Conservation (phyloP, 2,888 invertebrate species). For the Octodonta nipae region DNA sequence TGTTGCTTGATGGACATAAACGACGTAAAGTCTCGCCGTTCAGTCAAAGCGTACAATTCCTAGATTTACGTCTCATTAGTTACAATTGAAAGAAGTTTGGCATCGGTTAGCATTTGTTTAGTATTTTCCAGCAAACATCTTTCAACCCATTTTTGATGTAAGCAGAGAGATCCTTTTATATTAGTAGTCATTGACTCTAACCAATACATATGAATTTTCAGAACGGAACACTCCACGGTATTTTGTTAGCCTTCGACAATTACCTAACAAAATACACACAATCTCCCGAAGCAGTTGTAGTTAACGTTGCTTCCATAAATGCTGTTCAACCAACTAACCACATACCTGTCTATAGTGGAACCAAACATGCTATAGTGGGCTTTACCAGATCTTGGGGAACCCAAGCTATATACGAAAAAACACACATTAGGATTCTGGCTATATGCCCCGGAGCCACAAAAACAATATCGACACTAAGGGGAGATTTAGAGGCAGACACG, state of each 20-base stretch:
- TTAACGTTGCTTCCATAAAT: slow-evolving; percentile 10
- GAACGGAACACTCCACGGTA: background rate
- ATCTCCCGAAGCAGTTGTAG: slow-evolving; percentile 9
- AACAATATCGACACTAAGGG: slow-evolving; percentile 33
- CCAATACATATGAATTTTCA: too few relatives aligned
- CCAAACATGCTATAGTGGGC: slow-evolving; percentile 9
- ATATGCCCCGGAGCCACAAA: slow-evolving; percentile 38
- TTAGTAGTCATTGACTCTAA: too few relatives aligned
- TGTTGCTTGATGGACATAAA: too few relatives aligned
- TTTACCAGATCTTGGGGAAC: slow-evolving; percentile 10
- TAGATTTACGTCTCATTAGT: too few relatives aligned
- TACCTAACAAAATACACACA: slow-evolving; percentile 9
- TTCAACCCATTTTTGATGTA: too few relatives aligned
- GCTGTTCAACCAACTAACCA: slow-evolving; percentile 5
- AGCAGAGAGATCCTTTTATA: too few relatives aligned
- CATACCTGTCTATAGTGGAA: slow-evolving; percentile 9
- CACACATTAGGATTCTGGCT: slow-evolving; percentile 32
- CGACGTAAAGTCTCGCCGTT: too few relatives aligned
- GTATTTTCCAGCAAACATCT: too few relatives aligned
- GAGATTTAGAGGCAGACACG: slow-evolving; percentile 8
- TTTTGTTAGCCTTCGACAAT: slow-evolving; percentile 9
- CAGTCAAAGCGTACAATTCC: too few relatives aligned
- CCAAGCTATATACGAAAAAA: slow-evolving; percentile 21
- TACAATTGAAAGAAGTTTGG: too few relatives aligned
- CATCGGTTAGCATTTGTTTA: too few relatives aligned